A percentile compares a stretch with the other conserved stretches of the same genome.
phyloP scores from a whole-genome alignment of 2,113 vertebrate genomes.

The Anseranas semipalmata region DNA sequence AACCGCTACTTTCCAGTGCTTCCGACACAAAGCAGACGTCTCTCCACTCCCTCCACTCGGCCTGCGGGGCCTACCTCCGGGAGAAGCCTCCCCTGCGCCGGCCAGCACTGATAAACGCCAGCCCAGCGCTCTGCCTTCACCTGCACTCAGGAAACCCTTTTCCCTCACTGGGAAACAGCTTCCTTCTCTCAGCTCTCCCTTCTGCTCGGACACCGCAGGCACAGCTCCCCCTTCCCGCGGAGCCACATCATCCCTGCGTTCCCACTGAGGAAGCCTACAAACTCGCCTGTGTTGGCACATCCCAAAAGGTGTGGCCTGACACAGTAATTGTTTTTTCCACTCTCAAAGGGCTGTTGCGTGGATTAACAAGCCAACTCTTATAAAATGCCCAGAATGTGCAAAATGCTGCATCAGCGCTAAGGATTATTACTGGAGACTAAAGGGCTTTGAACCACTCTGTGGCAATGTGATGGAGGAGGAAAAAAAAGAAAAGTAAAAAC shows the following conservation, averaged over 20 bases:
- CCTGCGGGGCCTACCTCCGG: not conserved
- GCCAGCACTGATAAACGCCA: accelerated
- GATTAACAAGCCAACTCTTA: not conserved
- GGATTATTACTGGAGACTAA: not conserved
- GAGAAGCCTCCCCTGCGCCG: not conserved
- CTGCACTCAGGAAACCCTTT: not conserved
- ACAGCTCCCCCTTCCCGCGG: accelerated
- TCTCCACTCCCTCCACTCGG: not conserved
- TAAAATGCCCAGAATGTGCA: not conserved
- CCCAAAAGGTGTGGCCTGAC: not conserved
- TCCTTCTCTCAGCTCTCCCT: not conserved
- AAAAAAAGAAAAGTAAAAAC: not conserved
- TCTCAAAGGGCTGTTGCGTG: not conserved
- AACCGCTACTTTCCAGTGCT: not conserved
- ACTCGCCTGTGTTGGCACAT: not conserved
- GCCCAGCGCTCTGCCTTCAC: not conserved
- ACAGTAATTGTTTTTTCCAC: not conserved
- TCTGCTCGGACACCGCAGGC: not conserved
- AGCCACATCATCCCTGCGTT: accelerated
- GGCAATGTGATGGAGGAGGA: accelerated
- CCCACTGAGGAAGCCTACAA: not conserved
- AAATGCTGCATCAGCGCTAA: accelerated
- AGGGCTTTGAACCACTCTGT: not conserved
- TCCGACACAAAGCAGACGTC: accelerated
- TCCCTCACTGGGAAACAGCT: not conserved